Evolutionary conservation across 2,888 invertebrate species (phyloP).

Genomic region (Brenthis ino): DNA sequence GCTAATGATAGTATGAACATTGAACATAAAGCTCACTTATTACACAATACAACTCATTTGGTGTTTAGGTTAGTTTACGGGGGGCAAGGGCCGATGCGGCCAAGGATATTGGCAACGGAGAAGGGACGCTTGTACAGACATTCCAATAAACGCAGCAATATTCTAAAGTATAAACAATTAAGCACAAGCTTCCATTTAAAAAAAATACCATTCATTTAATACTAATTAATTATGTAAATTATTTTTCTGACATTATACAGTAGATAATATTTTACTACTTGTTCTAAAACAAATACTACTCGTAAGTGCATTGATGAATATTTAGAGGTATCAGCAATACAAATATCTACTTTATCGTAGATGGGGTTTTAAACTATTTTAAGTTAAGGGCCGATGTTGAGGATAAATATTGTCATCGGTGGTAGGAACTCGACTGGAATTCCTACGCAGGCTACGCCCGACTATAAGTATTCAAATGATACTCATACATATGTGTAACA

Average conservation of each 20-base stretch:
- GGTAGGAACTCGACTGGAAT: slow-evolving; percentile 27
- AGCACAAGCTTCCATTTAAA: neutral
- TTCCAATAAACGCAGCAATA: slow-evolving; percentile 28
- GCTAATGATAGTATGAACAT: slow-evolving; percentile 8
- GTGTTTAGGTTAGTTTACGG: slow-evolving; percentile 40
- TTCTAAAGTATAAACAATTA: slow-evolving; percentile 14
- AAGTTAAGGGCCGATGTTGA: slow-evolving; percentile 3
- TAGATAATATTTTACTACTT: no score
- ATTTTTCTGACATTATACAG: no score
- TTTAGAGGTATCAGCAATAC: neutral
- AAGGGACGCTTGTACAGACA: slow-evolving; percentile 39
- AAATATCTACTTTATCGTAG: neutral
- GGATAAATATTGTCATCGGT: slow-evolving; percentile 17
- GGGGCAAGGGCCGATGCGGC: slow-evolving; percentile 45
- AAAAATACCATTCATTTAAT: neutral
- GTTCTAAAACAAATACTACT: no score
- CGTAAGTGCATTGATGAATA: no score
- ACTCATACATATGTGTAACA: slow-evolving; percentile 38
- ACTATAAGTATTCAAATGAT: slow-evolving; percentile 35
- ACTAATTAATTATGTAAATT: neutral
- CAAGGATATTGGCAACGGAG: slow-evolving; percentile 44
- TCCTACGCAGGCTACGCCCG: slow-evolving; percentile 34
- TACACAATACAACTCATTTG: slow-evolving; percentile 26
- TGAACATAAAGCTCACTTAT: slow-evolving; percentile 15
- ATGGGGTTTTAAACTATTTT: neutral